Evolutionary conservation across 2,797 vertebrate genomes (phyloP).

Genomic region (Moxostoma hubbsi): DNA sequence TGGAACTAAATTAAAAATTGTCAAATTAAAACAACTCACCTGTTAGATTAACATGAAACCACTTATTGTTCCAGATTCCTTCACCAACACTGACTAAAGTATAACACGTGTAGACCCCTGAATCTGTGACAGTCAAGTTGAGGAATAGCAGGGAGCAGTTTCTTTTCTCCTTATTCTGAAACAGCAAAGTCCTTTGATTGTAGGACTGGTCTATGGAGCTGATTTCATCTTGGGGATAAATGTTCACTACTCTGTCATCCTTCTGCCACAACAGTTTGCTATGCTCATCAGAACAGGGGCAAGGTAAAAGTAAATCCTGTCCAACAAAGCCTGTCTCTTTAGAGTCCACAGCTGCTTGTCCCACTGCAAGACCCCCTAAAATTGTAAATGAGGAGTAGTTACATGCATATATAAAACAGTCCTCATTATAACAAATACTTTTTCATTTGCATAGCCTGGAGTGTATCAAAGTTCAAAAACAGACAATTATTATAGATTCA

Average conservation of each 20-base stretch:
- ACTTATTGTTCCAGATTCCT: rapidly evolving
- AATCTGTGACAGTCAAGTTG: constrained; percentile 5
- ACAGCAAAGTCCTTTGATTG: background rate
- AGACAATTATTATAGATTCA: no score
- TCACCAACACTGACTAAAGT: rapidly evolving
- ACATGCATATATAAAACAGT: constrained; percentile 32
- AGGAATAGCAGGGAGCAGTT: constrained; percentile 64
- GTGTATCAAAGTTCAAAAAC: background rate
- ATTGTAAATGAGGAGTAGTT: constrained; percentile 25
- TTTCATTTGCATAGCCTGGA: background rate
- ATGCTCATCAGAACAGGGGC: constrained; percentile 18
- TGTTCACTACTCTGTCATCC: rapidly evolving
- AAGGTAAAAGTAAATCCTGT: constrained; percentile 54
- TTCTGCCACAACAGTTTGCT: constrained; percentile 51
- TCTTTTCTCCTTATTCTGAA: rapidly evolving
- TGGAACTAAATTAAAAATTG: background rate
- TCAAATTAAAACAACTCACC: constrained; percentile 10
- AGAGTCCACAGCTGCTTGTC: background rate
- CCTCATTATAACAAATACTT: background rate
- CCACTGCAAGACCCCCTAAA: constrained; percentile 16
- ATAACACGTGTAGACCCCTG: constrained; percentile 44
- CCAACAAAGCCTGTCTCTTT: background rate
- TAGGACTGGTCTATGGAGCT: rapidly evolving
- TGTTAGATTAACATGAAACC: background rate
- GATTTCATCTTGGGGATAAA: rapidly evolving